A percentile compares a stretch with the other conserved stretches of the same genome.
Evolutionary conservation across 2,113 vertebrate genomes (phyloP).

Genomic region (Genyomyrus donnyi): DNA sequence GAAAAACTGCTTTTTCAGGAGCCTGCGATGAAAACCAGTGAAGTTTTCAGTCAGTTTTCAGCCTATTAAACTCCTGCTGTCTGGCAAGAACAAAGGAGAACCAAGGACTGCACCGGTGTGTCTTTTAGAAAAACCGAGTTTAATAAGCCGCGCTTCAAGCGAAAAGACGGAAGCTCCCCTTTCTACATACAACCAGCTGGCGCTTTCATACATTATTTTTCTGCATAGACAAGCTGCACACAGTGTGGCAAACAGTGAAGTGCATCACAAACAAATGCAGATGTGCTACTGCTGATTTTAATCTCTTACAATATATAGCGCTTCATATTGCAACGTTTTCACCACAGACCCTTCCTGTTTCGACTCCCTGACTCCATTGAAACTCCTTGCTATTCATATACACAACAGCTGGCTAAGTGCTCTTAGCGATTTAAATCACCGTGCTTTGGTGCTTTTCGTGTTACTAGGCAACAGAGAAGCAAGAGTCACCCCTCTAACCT

Average conservation of each 20-base stretch:
- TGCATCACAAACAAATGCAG: neutral
- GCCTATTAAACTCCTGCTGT: neutral
- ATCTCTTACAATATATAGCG: neutral
- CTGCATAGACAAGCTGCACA: neutral
- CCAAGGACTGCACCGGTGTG: neutral
- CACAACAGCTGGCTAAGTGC: neutral
- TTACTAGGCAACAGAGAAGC: neutral
- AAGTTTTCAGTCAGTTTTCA: neutral
- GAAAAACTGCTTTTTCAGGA: slow-evolving; percentile 96
- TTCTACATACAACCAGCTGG: neutral
- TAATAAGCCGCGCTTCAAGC: neutral
- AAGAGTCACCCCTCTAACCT: neutral
- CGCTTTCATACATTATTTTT: neutral
- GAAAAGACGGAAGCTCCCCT: neutral
- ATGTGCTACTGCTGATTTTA: neutral
- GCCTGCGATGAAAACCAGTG: slow-evolving; percentile 52
- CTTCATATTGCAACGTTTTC: neutral
- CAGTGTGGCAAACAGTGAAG: neutral
- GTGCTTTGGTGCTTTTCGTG: neutral
- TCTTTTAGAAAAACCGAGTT: neutral
- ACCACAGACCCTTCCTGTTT: neutral
- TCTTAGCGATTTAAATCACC: neutral
- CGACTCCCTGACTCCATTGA: neutral
- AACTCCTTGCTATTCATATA: neutral
- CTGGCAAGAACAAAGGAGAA: neutral